Evolutionary conservation across 1,140 invertebrate genomes (phyloP), one percentile per base, ranked within the genome.

Genomic region (Rhizoglyphus robini): DNA sequence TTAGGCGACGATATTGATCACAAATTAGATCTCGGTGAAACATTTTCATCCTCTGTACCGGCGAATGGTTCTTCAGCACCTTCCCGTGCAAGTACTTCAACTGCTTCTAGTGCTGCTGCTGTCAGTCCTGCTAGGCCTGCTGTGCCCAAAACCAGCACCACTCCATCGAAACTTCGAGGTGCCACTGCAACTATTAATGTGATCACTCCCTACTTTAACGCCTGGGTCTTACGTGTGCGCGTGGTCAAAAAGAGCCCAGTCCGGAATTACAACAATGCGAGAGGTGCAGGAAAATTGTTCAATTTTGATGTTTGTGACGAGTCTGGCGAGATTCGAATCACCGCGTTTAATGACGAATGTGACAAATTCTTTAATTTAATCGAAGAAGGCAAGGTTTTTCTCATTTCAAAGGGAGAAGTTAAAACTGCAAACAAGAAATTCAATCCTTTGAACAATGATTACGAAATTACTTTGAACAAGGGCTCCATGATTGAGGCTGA

Each of bases 271-370:
- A 67, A 34, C n/a, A 54, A 63, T 1, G 93, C 98, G 65, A 88
- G 88, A 74, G 96, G 85, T 29, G 80, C 93, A 48, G 95, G 94
- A 1, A 91, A 90, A 74, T 77, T 99, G 0, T 99, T 99, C 73
- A 89, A 83, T 69, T 85, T 97, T 76, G 90, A 92, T 76, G 76
- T 99, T 0, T 77, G 90, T 60, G 96, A 99, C 79, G 88, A 95
- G 69, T 88, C 83, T 71, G 93, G 93, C 11, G 92, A 96, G 77
- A 97, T 99, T 65, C 79, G 89, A 65, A 88, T 88, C n/a, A 96
- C 93, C 1, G 93, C 84, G 5, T 99, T 99, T 73, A 90, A 85
- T 72, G 87, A 89, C 66, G 80, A 85, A 70, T 88, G 86, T 68
- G 93, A 97, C 72, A 90, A 88, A 74, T 96, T 84, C 74, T 95